These are phyloP conservation scores for Exocentrus adspersus DNA, from an alignment of 2,888 invertebrate species.

Conservation along the genomic window DNA sequence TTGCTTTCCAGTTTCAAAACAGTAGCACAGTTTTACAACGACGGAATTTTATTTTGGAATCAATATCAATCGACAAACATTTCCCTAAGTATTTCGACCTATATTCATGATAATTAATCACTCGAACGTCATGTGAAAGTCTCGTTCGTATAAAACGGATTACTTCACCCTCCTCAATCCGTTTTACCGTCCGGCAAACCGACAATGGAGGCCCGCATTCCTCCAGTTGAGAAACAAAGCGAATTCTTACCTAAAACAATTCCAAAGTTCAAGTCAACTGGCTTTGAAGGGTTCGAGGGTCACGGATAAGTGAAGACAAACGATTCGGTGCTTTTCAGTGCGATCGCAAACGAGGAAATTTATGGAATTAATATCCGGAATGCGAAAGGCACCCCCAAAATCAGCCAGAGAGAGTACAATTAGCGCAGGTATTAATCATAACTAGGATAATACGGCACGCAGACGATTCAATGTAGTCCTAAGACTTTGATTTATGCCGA, in stretches of 20 bases:
- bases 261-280: conserved; percentile 15
- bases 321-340: conserved; percentile 45
- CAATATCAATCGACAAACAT: too few relatives aligned
- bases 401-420: conserved; percentile 39
- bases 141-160: not conserved
- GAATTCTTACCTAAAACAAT: conserved; percentile 20
- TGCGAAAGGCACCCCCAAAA: conserved; percentile 45
- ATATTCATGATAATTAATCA: too few relatives aligned
- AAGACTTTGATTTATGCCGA: conserved; percentile 20
- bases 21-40: too few relatives aligned
- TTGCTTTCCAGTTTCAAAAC: too few relatives aligned
- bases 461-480: conserved; percentile 9
- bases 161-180: not conserved
- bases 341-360: conserved; percentile 48
- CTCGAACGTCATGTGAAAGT: not conserved
- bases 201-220: conserved; percentile 7
- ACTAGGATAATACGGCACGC: conserved; percentile 22
- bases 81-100: too few relatives aligned
- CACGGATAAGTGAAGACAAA: conserved; percentile 46
- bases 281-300: conserved; percentile 9
- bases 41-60: too few relatives aligned
- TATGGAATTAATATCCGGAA: conserved; percentile 59
- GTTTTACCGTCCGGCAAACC: conserved; percentile 1
- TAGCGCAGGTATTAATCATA: conserved; percentile 48
- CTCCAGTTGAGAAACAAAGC: conserved; percentile 11